A percentile compares a stretch with the other conserved stretches of the same genome.
These are phyloP conservation scores for Zaprionus gabonicus DNA, from an alignment of 1,140 invertebrate species.

Conservation along the genomic window DNA sequence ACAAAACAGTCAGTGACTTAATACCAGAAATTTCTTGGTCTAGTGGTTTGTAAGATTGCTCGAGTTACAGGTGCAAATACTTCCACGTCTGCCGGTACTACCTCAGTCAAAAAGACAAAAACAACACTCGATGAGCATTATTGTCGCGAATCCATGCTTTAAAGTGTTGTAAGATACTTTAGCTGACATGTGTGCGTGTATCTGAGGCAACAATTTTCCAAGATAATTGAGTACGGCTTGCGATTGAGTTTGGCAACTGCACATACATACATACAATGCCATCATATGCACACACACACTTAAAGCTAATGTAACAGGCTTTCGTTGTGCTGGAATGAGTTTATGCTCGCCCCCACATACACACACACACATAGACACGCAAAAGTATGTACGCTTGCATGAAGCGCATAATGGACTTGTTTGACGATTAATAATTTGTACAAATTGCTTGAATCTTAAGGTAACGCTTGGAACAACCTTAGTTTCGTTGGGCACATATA, in stretches of 20 bases:
- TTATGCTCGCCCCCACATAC: constrained; percentile 42
- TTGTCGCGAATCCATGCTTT: constrained; percentile 40
- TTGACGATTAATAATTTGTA: constrained; percentile 74
- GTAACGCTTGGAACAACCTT: constrained; percentile 32
- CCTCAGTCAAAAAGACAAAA: not conserved
- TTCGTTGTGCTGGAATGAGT: constrained; percentile 66
- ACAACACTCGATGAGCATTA: constrained; percentile 17
- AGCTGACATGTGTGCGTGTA: constrained; percentile 9
- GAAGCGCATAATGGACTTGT: constrained; percentile 53
- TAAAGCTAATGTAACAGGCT: constrained; percentile 22
- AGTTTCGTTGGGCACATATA: constrained; percentile 54
- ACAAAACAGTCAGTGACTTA: constrained; percentile 73
- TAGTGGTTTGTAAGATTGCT: constrained; percentile 58
- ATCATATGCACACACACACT: not conserved
- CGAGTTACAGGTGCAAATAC: constrained; percentile 58
- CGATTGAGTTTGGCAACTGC: constrained; percentile 39
- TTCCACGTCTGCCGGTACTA: constrained; percentile 55
- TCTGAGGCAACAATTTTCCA: constrained; percentile 64
- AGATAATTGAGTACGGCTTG: constrained; percentile 75
- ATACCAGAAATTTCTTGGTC: constrained; percentile 76
- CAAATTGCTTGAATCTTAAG: constrained; percentile 69
- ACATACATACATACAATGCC: constrained; percentile 8
- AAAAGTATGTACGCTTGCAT: constrained; percentile 24
- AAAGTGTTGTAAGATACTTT: constrained; percentile 51
- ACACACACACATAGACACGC: not conserved